phyloP scores from a whole-genome alignment of 2,113 vertebrate species.

The Grantiella picta region DNA sequence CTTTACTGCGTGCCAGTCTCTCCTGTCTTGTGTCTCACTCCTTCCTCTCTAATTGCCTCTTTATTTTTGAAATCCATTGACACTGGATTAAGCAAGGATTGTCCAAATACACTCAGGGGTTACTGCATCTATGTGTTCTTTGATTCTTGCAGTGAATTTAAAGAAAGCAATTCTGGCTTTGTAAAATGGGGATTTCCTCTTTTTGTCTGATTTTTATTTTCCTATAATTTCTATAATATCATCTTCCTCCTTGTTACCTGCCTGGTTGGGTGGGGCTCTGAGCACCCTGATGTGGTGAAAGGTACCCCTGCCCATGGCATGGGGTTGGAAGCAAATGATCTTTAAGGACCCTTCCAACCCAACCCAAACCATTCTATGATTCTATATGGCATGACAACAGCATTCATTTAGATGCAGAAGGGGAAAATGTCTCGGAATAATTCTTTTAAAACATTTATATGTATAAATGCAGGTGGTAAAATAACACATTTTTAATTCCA shows the following conservation, averaged over 20 bases:
- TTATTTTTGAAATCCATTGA: neutral
- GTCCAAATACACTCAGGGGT: neutral
- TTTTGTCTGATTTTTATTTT: neutral
- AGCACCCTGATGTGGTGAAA: neutral
- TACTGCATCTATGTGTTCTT: neutral
- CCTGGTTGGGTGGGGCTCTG: neutral
- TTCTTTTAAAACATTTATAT: neutral
- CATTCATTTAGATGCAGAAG: neutral
- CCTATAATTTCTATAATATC: neutral
- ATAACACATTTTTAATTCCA: neutral
- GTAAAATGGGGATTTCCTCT: neutral
- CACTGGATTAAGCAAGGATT: neutral
- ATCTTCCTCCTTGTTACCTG: neutral
- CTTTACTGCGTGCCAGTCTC: neutral
- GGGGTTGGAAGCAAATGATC: neutral
- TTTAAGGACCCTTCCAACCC: neutral
- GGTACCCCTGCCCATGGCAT: neutral
- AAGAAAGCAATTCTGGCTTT: neutral
- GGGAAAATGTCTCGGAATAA: neutral
- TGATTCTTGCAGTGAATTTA: neutral
- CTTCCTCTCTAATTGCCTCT: neutral
- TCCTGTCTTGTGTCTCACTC: neutral
- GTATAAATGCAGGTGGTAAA: neutral
- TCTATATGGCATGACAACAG: neutral
- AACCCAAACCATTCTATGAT: neutral